Evolutionary conservation across 1,140 invertebrate species (phyloP).

Genomic region (Bathynomus jamesi): DNA sequence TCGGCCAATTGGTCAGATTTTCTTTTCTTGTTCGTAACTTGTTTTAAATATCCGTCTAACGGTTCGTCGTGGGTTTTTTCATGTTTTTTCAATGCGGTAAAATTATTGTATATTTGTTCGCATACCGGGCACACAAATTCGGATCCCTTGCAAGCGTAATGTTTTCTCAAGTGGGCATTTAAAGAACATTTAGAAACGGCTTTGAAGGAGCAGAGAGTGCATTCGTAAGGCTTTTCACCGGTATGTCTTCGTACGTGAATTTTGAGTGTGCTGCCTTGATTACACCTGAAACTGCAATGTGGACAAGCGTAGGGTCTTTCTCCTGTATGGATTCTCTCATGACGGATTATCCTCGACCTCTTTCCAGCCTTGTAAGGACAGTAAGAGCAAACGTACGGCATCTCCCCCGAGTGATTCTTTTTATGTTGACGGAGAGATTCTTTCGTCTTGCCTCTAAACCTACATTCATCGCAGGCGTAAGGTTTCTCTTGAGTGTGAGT

Average conservation of each 20-base stretch:
- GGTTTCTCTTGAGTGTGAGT: background rate
- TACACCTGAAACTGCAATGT: slow-evolving; percentile 59
- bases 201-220: background rate
- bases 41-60: background rate
- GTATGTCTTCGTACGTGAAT: slow-evolving; percentile 11
- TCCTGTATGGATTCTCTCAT: slow-evolving; percentile 54
- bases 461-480: background rate
- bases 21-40: background rate
- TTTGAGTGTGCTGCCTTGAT: slow-evolving; percentile 43
- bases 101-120: background rate
- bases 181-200: background rate
- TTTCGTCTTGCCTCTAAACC: background rate
- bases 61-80: background rate
- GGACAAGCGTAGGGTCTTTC: slow-evolving; percentile 61
- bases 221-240: slow-evolving; percentile 16
- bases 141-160: background rate
- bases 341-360: background rate
- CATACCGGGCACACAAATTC: background rate
- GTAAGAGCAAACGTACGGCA: background rate
- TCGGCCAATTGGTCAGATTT: background rate
- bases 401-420: background rate
- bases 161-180: background rate
- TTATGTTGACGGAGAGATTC: background rate
- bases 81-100: background rate
- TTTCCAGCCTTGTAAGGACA: background rate